Evolutionary conservation across 2,797 vertebrate genomes (phyloP).

Genomic region (Aphelocoma californica): DNA sequence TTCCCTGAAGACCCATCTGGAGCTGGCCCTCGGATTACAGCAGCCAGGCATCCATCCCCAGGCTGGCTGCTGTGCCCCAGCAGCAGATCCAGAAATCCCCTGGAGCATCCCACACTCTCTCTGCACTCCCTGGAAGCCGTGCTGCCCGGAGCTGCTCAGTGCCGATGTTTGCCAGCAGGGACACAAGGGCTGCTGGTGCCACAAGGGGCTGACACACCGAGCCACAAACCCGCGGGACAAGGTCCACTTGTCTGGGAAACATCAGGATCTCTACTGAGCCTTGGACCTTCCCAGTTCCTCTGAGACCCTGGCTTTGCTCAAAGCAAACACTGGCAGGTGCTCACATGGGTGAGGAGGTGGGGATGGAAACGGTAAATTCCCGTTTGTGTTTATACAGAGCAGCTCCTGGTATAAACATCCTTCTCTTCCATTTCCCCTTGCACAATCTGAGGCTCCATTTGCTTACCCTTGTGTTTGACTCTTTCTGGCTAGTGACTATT

Average conservation of each 20-base stretch:
- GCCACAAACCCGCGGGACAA: neutral
- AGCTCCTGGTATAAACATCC: neutral
- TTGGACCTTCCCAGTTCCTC: neutral
- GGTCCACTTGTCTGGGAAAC: neutral
- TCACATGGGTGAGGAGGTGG: neutral
- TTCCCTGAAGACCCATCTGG: neutral
- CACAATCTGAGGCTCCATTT: neutral
- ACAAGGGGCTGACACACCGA: fast-evolving
- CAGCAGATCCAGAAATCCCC: neutral
- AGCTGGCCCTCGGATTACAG: no score
- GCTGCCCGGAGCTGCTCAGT: neutral
- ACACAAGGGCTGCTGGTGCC: neutral
- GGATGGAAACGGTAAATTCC: neutral
- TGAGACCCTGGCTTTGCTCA: fast-evolving
- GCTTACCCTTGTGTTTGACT: neutral
- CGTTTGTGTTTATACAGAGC: neutral
- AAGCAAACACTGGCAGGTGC: neutral
- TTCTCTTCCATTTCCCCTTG: neutral
- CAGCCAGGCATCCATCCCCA: no score
- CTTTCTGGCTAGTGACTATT: neutral
- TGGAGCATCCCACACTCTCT: neutral
- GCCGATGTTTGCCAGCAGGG: neutral
- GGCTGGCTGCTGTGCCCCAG: fast-evolving
- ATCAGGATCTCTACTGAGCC: neutral
- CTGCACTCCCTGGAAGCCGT: neutral